phyloP scores from a whole-genome alignment of 2,113 vertebrate species.

The Empidonax alnorum region DNA sequence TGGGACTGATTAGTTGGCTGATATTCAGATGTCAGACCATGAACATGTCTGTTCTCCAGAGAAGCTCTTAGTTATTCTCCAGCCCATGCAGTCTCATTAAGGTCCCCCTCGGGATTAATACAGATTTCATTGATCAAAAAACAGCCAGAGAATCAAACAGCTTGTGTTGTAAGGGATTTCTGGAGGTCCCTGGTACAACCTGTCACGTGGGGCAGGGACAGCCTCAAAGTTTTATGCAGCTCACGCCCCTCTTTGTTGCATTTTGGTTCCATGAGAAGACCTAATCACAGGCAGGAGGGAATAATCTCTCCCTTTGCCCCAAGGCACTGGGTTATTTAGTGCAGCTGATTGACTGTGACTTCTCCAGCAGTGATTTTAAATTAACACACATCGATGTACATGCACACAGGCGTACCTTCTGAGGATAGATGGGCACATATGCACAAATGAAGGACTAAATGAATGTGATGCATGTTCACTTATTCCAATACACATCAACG shows the following conservation, averaged over 20 bases:
- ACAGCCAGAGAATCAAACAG: background rate
- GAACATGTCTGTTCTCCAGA: accelerated
- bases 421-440: accelerated
- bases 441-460: background rate
- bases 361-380: background rate
- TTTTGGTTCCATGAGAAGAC: background rate
- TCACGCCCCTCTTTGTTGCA: background rate
- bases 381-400: background rate
- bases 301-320: background rate
- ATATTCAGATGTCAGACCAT: background rate
- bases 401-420: background rate
- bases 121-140: background rate
- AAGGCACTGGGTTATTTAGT: background rate
- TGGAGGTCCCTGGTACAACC: background rate
- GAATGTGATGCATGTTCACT: background rate
- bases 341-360: background rate
- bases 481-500: background rate
- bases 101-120: background rate
- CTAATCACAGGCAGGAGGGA: background rate
- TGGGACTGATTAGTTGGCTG: background rate
- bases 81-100: background rate
- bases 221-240: background rate
- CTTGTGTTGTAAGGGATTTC: background rate
- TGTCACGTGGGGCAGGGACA: background rate
- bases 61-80: background rate